Percentiles rank a stretch among this genome's conserved stretches.
phyloP scores from a whole-genome alignment of 2,888 invertebrate genomes.

The Amphipyra tragopoginis region DNA sequence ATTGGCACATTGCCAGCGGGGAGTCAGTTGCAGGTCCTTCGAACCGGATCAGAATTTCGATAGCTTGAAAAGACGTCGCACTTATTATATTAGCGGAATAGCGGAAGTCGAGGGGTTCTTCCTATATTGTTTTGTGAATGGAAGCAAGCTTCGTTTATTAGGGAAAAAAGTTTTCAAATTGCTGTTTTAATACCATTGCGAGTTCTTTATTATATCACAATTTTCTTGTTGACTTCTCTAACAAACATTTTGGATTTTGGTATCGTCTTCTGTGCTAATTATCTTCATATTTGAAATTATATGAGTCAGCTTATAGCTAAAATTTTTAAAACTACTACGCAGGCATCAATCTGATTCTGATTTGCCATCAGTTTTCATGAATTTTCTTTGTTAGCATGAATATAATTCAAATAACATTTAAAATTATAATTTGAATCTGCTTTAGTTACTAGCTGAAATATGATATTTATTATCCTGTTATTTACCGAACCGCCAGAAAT shows the following conservation, averaged over 20 bases:
- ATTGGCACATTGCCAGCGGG: constrained; percentile 74
- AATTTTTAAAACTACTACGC: background rate
- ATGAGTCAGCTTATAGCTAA: background rate
- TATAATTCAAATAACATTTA: too few relatives aligned
- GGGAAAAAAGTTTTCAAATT: constrained; percentile 17
- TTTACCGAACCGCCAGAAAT: too few relatives aligned
- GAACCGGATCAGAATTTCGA: constrained; percentile 67
- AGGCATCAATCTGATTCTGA: too few relatives aligned
- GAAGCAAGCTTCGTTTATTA: constrained; percentile 4
- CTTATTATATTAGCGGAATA: constrained; percentile 68
- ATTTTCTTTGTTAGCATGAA: too few relatives aligned
- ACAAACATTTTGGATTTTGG: background rate
- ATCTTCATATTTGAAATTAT: too few relatives aligned
- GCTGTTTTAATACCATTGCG: background rate
- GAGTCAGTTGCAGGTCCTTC: constrained; percentile 68
- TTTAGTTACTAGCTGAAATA: too few relatives aligned
- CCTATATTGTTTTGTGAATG: constrained; percentile 16
- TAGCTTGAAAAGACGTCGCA: constrained; percentile 58
- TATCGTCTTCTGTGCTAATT: background rate
- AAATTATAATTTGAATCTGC: too few relatives aligned
- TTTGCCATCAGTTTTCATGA: too few relatives aligned
- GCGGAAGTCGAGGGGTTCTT: constrained; percentile 49
- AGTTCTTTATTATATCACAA: background rate
- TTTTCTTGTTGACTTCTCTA: background rate
- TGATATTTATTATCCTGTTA: too few relatives aligned